A percentile compares a stretch with the other conserved stretches of the same genome.
Evolutionary conservation across 2,797 vertebrate species (phyloP).

Genomic region (Macropus fuliginosus): DNA sequence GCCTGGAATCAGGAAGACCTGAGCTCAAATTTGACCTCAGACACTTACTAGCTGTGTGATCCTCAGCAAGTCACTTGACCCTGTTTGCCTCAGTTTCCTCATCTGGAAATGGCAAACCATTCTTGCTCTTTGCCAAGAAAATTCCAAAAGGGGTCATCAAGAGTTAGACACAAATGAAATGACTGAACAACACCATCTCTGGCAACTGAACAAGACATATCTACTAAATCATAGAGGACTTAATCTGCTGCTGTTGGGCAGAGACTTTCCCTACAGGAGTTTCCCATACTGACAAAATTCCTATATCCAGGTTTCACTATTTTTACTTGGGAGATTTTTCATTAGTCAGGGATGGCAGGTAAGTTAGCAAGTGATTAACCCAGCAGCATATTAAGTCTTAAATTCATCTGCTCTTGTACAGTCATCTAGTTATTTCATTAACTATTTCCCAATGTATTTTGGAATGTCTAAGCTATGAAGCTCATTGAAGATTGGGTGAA

Average conservation of each 20-base stretch:
- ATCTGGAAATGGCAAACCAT: not conserved
- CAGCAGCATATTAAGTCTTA: not conserved
- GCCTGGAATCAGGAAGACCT: not conserved
- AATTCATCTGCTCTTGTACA: not conserved
- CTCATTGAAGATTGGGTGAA: not conserved
- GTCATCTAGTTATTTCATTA: conserved; percentile 5
- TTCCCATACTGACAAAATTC: not conserved
- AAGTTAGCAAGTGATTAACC: not conserved
- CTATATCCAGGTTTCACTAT: not conserved
- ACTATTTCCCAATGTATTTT: conserved; percentile 18
- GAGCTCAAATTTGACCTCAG: not conserved
- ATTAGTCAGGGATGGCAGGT: not conserved
- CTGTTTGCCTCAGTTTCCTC: not conserved
- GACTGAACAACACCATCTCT: not conserved
- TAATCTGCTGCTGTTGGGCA: not conserved
- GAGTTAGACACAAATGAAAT: not conserved
- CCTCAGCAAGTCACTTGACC: not conserved
- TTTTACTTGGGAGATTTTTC: not conserved
- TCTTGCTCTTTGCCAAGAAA: not conserved
- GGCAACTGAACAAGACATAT: not conserved
- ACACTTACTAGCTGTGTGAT: not conserved
- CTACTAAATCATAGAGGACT: not conserved
- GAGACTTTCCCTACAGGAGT: not conserved
- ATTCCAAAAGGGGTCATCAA: not conserved
- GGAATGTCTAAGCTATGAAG: not conserved